These are phyloP conservation scores for pig (Sus scrofa) DNA, from an alignment of 2,113 vertebrate genomes.

Conservation along the genomic window DNA sequence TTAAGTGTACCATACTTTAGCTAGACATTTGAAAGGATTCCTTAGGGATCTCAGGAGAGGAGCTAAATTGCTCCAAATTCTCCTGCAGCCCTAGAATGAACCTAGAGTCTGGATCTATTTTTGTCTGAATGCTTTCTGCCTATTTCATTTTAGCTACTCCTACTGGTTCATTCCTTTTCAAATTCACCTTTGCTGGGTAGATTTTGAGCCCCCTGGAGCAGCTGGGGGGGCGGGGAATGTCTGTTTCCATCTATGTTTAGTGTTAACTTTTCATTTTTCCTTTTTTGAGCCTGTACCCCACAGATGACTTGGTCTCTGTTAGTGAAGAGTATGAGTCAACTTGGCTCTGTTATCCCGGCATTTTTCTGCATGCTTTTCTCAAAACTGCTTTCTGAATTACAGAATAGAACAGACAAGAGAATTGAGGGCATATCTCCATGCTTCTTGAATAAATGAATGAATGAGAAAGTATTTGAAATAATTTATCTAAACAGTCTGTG, in stretches of 20 bases:
- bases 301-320: conserved; percentile 55
- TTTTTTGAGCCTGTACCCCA: conserved; percentile 52
- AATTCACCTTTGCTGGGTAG: conserved; percentile 54
- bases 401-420: conserved; percentile 31
- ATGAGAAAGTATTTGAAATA: background rate
- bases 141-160: conserved; percentile 71
- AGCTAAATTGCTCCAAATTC: conserved; percentile 65
- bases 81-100: conserved; percentile 70
- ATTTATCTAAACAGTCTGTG: conserved; percentile 28
- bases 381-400: conserved; percentile 63
- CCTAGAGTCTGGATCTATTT: conserved; percentile 69
- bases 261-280: conserved; percentile 49
- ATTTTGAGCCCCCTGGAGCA: conserved; percentile 42
- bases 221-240: background rate
- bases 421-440: conserved; percentile 47
- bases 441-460: conserved; percentile 53
- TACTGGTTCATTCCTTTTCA: conserved; percentile 68
- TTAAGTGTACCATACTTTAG: conserved; percentile 51
- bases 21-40: conserved; percentile 59
- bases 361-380: conserved; percentile 65
- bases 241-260: background rate
- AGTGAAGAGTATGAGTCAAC: conserved; percentile 60
- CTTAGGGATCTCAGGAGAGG: conserved; percentile 53
- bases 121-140: conserved; percentile 65
- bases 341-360: conserved; percentile 58